Conservation (phyloP, 2,888 invertebrate genomes). For the Adelognathus sp. region DNA sequence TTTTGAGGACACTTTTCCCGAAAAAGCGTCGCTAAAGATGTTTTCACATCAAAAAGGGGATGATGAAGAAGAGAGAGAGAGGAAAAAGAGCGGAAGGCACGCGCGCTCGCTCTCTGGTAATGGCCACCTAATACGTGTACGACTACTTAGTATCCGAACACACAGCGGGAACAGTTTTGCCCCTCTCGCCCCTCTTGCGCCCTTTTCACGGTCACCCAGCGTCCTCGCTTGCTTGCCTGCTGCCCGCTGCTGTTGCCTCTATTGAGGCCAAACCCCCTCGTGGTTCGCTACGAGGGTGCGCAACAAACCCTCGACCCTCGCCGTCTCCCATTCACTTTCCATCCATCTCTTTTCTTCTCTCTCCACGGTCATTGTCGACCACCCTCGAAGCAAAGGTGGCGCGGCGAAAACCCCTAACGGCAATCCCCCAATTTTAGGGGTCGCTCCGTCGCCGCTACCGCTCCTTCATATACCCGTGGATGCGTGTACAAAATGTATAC, state of each 20-base stretch:
- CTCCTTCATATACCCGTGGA: no score
- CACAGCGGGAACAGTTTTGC: conserved; percentile 38
- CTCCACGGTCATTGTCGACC: conserved; percentile 59
- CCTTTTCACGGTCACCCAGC: conserved; percentile 27
- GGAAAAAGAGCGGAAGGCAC: conserved; percentile 31
- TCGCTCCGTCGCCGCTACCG: conserved; percentile 36
- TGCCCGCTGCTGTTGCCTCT: not conserved
- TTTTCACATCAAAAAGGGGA: no score
- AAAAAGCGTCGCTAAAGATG: no score
- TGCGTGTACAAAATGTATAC: not conserved
- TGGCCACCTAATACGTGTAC: conserved; percentile 62
- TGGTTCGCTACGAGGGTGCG: conserved; percentile 33
- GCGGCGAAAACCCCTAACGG: conserved; percentile 49
- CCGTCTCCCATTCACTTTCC: conserved; percentile 39
- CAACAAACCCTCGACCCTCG: conserved; percentile 53
- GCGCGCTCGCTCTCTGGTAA: conserved; percentile 57
- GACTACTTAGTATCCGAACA: conserved; percentile 62
- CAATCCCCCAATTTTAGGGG: conserved; percentile 48
- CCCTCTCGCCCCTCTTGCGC: not conserved
- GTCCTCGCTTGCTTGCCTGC: no score
- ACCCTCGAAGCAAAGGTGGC: conserved; percentile 54
- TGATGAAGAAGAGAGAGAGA: not conserved
- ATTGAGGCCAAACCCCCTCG: conserved; percentile 10
- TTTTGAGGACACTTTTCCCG: no score
- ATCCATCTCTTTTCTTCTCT: conserved; percentile 24